Conservation (phyloP, 2,888 invertebrate species). For the Orchesellides sinensis region DNA sequence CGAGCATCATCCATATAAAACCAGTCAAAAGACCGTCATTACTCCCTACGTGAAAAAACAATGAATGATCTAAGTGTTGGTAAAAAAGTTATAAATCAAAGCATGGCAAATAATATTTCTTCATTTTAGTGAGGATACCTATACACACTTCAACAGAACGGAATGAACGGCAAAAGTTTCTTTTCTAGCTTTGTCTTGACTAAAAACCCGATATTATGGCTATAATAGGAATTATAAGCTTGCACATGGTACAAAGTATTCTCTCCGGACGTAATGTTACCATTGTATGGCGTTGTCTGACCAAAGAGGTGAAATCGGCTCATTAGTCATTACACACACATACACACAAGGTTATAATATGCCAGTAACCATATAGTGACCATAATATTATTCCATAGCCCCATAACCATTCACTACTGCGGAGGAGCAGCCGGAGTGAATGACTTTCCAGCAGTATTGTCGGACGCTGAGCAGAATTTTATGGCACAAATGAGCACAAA, state of each 20-base stretch:
- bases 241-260: not conserved
- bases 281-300: slow-evolving; percentile 25
- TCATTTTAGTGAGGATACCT: slow-evolving; percentile 38
- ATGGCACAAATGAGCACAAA: slow-evolving; percentile 29
- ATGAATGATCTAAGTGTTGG: slow-evolving; percentile 60
- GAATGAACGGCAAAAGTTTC: not conserved
- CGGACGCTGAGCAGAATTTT: slow-evolving; percentile 45
- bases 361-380: too few species aligned
- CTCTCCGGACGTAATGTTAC: not conserved
- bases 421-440: slow-evolving; percentile 34
- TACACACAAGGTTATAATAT: too few species aligned
- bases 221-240: not conserved
- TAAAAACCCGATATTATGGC: not conserved
- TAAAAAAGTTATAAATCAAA: slow-evolving; percentile 62
- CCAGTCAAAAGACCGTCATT: slow-evolving; percentile 54
- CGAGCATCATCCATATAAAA: slow-evolving; percentile 43
- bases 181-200: not conserved
- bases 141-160: not conserved
- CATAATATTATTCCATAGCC: slow-evolving; percentile 49
- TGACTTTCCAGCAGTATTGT: too few species aligned
- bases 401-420: slow-evolving; percentile 30
- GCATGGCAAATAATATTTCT: slow-evolving; percentile 60
- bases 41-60: slow-evolving; percentile 56
- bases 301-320: slow-evolving; percentile 60
- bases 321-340: slow-evolving; percentile 67